Evolutionary conservation across 2,888 invertebrate species (phyloP).

Genomic region (Sesia apiformis): DNA sequence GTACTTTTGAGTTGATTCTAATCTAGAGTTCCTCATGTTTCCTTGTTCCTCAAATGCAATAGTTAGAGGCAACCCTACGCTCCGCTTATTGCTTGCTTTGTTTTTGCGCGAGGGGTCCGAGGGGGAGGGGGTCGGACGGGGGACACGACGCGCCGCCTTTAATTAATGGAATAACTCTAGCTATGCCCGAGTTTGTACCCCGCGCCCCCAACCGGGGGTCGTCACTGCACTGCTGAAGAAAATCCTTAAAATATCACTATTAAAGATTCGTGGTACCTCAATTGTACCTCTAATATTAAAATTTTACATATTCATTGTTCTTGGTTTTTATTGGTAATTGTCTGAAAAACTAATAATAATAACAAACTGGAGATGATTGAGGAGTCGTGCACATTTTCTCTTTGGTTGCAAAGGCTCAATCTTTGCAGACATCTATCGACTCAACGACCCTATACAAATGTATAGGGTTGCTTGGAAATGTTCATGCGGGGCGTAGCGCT

Average conservation of each 20-base stretch:
- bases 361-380: too few relatives aligned
- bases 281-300: neutral
- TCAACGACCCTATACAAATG: too few relatives aligned
- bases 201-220: slow-evolving; percentile 14
- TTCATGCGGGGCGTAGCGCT: too few relatives aligned
- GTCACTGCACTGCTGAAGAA: slow-evolving; percentile 12
- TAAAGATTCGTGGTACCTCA: neutral
- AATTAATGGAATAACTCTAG: slow-evolving; percentile 69
- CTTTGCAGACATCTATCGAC: too few relatives aligned
- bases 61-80: slow-evolving; percentile 34
- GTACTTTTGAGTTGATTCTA: too few relatives aligned
- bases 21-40: neutral
- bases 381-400: too few relatives aligned
- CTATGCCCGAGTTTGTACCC: slow-evolving; percentile 19
- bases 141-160: slow-evolving; percentile 28
- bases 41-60: slow-evolving; percentile 7
- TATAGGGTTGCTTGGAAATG: too few relatives aligned
- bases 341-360: too few relatives aligned
- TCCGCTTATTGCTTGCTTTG: slow-evolving; percentile 51
- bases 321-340: too few relatives aligned
- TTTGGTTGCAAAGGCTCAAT: too few relatives aligned
- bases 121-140: slow-evolving; percentile 11
- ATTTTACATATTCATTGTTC: too few relatives aligned
- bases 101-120: slow-evolving; percentile 29
- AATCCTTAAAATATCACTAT: slow-evolving; percentile 39